A percentile compares a stretch with the other conserved stretches of the same genome.
phyloP scores from a whole-genome alignment of 2,797 vertebrate genomes.

The Linurgus olivaceus region DNA sequence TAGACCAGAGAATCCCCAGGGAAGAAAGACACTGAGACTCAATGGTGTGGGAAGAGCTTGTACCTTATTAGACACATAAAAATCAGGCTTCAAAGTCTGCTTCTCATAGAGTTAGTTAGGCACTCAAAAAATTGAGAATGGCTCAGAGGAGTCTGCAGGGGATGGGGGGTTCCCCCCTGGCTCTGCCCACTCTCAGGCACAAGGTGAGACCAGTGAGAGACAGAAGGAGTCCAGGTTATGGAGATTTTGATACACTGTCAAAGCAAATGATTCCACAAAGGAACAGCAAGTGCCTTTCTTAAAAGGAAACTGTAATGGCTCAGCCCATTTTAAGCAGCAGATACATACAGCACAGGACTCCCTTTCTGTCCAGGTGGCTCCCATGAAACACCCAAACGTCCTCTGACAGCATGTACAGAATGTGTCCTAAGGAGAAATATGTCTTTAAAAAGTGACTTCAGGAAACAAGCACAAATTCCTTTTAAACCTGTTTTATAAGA shows the following conservation, averaged over 20 bases:
- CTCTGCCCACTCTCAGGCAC: not conserved
- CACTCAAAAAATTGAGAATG: fast-evolving
- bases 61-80: not conserved
- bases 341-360: not conserved
- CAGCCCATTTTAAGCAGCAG: not conserved
- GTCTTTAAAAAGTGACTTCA: not conserved
- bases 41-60: not conserved
- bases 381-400: not conserved
- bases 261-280: constrained; percentile 28
- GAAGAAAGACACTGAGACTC: not conserved
- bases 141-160: not conserved
- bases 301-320: constrained; percentile 13
- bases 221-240: not conserved
- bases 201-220: not conserved
- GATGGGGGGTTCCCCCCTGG: not conserved
- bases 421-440: not conserved
- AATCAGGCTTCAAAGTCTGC: not conserved
- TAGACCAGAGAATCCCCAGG: not conserved
- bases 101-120: not conserved
- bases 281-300: constrained; percentile 13
- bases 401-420: not conserved
- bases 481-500: constrained; percentile 40
- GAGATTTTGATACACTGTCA: not conserved
- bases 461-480: constrained; percentile 8
- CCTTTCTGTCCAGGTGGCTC: not conserved